Evolutionary conservation across 1,140 invertebrate genomes (phyloP).

Genomic region (Heterodera schachtii): DNA sequence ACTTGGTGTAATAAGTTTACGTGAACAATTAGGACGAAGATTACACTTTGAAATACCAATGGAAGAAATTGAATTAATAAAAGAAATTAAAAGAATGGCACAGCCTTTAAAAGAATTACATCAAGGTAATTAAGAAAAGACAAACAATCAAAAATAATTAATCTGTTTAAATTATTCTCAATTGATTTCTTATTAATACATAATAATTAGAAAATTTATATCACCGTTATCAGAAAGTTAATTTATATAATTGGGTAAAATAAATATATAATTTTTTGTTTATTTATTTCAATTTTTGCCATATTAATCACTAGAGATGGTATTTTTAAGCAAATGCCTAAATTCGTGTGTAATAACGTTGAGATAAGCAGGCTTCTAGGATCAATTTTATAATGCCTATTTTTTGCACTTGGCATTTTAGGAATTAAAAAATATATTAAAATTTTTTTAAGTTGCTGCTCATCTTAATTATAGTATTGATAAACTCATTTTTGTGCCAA

Average conservation of each 20-base stretch:
- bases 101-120: neutral
- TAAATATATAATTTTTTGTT: no score
- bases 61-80: neutral
- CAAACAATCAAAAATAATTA: neutral
- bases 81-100: neutral
- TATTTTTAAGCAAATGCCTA: no score
- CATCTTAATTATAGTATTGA: neutral
- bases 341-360: no score
- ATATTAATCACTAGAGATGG: no score
- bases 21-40: neutral
- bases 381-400: no score
- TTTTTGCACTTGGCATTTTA: no score
- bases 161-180: neutral
- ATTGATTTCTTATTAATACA: neutral
- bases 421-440: no score
- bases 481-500: neutral
- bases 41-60: neutral
- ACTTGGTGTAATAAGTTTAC: neutral
- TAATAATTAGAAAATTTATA: no score
- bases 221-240: no score
- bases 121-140: neutral
- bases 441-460: neutral
- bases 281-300: no score
- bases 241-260: no score
- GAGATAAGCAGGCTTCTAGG: no score